Evolutionary conservation across 2,797 vertebrate species (phyloP).

Genomic region (Poeciliopsis presidionis): DNA sequence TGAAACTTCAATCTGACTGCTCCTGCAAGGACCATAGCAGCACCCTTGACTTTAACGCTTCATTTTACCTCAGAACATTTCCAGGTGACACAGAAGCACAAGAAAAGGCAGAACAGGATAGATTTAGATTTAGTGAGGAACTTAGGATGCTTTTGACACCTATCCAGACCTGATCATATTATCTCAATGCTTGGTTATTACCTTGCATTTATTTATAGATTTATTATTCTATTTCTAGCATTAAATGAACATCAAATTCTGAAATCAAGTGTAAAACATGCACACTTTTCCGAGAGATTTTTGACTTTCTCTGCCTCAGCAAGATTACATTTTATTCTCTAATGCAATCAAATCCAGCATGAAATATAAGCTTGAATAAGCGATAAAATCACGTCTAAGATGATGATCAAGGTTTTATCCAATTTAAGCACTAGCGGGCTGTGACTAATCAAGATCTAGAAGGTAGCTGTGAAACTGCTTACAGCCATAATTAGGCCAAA

Average conservation of each 20-base stretch:
- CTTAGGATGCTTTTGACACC: not conserved
- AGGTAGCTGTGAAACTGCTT: slow-evolving; percentile 43
- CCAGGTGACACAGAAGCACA: not conserved
- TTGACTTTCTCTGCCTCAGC: not conserved
- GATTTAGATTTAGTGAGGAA: not conserved
- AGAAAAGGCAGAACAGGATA: not conserved
- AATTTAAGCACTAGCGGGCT: slow-evolving; percentile 22
- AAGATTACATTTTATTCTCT: not conserved
- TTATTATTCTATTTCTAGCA: not conserved
- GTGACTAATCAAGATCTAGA: slow-evolving; percentile 32
- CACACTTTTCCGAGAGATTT: not conserved
- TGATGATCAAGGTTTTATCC: slow-evolving; percentile 22
- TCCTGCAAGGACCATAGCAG: not conserved
- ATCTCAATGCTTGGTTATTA: not conserved
- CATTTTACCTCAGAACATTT: not conserved
- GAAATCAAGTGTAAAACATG: not conserved
- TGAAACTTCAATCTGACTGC: not conserved
- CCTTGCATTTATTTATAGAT: not conserved
- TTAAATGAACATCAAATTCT: not conserved
- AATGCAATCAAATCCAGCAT: slow-evolving; percentile 6
- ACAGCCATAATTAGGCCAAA: slow-evolving; percentile 38
- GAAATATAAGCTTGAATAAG: slow-evolving; percentile 4
- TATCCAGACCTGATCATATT: not conserved
- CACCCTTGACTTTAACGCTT: not conserved
- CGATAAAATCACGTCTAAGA: slow-evolving; percentile 9